These are phyloP conservation scores for Phycodurus eques DNA, from an alignment of 2,113 vertebrate genomes.

Conservation along the genomic window DNA sequence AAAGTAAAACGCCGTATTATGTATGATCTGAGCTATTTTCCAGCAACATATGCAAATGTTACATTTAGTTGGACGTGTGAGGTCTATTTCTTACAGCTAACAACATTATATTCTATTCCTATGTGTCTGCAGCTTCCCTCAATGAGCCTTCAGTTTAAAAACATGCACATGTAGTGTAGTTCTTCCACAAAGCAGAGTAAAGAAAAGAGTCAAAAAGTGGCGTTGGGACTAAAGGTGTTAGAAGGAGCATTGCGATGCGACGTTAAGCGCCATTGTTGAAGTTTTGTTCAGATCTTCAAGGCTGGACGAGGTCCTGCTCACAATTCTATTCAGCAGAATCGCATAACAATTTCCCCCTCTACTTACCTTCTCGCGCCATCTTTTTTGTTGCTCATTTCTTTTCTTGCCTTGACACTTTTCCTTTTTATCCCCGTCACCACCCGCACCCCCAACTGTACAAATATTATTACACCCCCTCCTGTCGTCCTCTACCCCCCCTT, in stretches of 20 bases:
- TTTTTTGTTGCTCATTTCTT: conserved; percentile 60
- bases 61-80: too few relatives aligned
- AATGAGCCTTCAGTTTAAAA: conserved; percentile 1
- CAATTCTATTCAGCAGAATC: conserved; percentile 36
- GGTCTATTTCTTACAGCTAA: background rate
- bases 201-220: conserved; percentile 6
- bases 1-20: too few relatives aligned
- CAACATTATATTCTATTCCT: background rate
- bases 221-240: conserved; percentile 1
- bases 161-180: background rate
- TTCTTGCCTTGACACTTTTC: conserved; percentile 49
- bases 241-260: conserved; percentile 5
- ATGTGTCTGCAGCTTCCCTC: background rate
- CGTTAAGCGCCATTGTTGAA: conserved; percentile 13
- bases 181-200: background rate
- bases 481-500: conserved; percentile 43
- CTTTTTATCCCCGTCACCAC: conserved; percentile 32
- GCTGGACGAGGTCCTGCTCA: conserved; percentile 44
- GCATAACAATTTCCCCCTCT: conserved; percentile 38
- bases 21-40: too few relatives aligned
- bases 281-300: conserved; percentile 35
- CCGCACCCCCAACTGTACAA: conserved; percentile 58
- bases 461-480: conserved; percentile 68
- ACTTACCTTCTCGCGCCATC: conserved; percentile 39
- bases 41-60: too few relatives aligned